Conservation (phyloP, 2,797 vertebrate species). For the Cygnus olor region DNA sequence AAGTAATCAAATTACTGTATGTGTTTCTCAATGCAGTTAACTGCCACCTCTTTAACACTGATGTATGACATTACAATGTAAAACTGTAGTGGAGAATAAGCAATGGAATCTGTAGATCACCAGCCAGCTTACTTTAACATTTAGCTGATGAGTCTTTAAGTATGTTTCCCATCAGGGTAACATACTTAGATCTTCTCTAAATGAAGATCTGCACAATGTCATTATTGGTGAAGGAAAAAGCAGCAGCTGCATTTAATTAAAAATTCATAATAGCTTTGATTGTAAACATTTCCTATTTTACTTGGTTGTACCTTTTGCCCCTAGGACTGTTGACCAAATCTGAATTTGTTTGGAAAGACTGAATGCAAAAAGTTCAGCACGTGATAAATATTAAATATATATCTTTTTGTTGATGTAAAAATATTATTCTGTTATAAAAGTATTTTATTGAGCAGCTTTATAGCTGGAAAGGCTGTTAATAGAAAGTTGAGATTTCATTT, state of each 20-base stretch:
- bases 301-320: background rate
- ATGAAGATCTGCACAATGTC: background rate
- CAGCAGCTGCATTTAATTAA: slow-evolving; percentile 18
- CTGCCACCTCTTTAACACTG: background rate
- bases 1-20: background rate
- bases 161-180: background rate
- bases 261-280: background rate
- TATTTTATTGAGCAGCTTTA: background rate
- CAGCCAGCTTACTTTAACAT: background rate
- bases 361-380: background rate
- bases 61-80: background rate
- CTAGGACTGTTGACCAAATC: background rate
- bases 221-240: background rate
- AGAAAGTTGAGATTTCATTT: background rate
- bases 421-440: background rate
- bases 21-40: background rate
- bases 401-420: background rate
- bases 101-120: background rate
- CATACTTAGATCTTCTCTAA: too few species aligned
- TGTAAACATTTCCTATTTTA: background rate
- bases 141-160: background rate
- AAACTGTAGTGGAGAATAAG: background rate
- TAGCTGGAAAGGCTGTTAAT: background rate
- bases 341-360: background rate
- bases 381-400: background rate